Percentiles rank a stretch among this genome's conserved stretches.
These are phyloP conservation scores for Rhopalosiphum padi DNA, from an alignment of 1,140 invertebrate species.

Conservation along the genomic window DNA sequence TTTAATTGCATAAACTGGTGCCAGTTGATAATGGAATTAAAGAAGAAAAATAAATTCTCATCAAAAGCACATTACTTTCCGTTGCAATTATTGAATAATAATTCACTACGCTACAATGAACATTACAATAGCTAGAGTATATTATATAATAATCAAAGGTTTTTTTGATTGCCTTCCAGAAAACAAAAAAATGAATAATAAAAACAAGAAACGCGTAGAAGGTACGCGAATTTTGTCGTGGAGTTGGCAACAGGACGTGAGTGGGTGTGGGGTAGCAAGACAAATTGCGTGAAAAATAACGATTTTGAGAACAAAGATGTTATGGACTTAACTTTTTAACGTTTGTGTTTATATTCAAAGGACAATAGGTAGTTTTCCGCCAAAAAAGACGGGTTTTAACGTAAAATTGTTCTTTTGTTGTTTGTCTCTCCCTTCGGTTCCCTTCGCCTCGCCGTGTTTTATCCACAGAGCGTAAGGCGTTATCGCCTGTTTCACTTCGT, in stretches of 20 bases:
- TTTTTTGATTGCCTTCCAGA: slow-evolving; percentile 42
- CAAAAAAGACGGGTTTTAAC: slow-evolving; percentile 42
- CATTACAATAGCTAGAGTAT: slow-evolving; percentile 20
- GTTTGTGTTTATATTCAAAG: slow-evolving; percentile 29
- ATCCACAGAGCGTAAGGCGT: not conserved
- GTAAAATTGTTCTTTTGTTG: slow-evolving; percentile 49
- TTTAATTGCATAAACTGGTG: not conserved
- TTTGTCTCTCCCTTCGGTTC: not conserved
- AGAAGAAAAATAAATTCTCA: slow-evolving; percentile 2
- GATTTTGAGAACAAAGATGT: slow-evolving; percentile 53
- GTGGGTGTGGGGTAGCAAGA: slow-evolving; percentile 6
- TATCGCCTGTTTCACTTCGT: slow-evolving; percentile 33
- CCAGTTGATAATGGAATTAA: not conserved
- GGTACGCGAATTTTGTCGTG: not conserved
- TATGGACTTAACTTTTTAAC: slow-evolving; percentile 52
- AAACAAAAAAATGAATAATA: slow-evolving; percentile 5
- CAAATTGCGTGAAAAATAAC: slow-evolving; percentile 53
- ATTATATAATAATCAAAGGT: not conserved
- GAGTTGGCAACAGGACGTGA: slow-evolving; percentile 12
- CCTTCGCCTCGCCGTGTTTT: not conserved
- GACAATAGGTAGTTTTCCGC: slow-evolving; percentile 53
- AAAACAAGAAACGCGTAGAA: not conserved
- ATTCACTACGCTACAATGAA: not conserved
- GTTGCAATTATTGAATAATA: not conserved
- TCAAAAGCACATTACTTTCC: slow-evolving; percentile 41